Conservation (phyloP, 2,888 invertebrate genomes). For the Byasa hedistus region DNA sequence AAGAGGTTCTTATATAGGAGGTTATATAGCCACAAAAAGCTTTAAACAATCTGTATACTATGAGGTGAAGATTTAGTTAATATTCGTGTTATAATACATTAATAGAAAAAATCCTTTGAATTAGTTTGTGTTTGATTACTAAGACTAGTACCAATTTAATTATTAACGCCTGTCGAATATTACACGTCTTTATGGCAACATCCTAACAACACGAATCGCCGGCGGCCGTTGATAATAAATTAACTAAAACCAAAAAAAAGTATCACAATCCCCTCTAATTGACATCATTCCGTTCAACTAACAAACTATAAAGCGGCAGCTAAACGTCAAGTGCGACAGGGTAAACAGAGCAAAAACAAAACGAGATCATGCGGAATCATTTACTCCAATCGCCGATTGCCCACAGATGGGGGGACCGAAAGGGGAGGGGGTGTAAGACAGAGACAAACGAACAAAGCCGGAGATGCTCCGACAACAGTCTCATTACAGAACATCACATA, state of each 20-base stretch:
- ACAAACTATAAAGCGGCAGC: conserved; percentile 48
- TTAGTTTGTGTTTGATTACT: too few species aligned
- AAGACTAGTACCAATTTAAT: too few species aligned
- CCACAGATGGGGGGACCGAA: conserved; percentile 31
- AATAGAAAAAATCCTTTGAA: too few species aligned
- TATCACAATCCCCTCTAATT: conserved; percentile 50
- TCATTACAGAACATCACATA: conserved; percentile 36
- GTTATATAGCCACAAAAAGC: too few species aligned
- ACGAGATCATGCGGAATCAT: conserved; percentile 74
- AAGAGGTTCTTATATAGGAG: too few species aligned
- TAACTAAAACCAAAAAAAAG: conserved; percentile 22
- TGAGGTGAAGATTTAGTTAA: too few species aligned
- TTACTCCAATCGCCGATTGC: conserved; percentile 66
- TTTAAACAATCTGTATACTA: too few species aligned
- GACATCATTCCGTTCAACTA: conserved; percentile 46
- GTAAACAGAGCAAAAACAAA: conserved; percentile 71
- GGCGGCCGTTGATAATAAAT: conserved; percentile 20
- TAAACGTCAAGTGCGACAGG: conserved; percentile 55
- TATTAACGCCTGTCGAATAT: neutral
- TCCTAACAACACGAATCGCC: neutral
- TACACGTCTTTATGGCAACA: neutral
- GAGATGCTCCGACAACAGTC: conserved; percentile 41
- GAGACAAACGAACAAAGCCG: conserved; percentile 50
- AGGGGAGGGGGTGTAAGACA: conserved; percentile 44
- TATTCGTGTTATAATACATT: too few species aligned